phyloP scores from a whole-genome alignment of 2,113 vertebrate genomes.

The Mus pahari region DNA sequence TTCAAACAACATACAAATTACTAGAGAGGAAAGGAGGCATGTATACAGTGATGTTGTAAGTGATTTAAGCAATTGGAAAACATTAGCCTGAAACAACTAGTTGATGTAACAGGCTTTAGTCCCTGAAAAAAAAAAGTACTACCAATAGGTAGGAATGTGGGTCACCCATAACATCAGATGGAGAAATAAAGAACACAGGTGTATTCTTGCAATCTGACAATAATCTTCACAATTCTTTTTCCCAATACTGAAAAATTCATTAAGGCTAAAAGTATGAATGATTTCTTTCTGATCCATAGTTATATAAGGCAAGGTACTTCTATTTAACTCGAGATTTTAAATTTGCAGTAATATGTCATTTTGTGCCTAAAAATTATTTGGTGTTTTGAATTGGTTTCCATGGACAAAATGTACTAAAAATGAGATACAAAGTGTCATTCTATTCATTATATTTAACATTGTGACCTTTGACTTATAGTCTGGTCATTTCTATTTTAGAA shows the following conservation, averaged over 20 bases:
- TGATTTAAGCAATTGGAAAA: neutral
- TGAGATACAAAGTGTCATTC: neutral
- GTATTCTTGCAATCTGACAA: neutral
- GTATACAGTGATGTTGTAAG: neutral
- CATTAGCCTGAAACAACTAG: neutral
- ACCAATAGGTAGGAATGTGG: neutral
- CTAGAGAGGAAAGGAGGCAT: neutral
- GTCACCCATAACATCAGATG: neutral
- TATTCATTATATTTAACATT: neutral
- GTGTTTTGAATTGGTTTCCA: conserved; percentile 6
- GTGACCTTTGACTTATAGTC: neutral
- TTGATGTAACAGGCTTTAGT: rapidly evolving
- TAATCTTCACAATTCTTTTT: neutral
- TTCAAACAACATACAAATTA: neutral
- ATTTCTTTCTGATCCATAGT: neutral
- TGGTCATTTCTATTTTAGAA: conserved; percentile 36
- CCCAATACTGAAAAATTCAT: neutral
- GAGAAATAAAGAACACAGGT: neutral
- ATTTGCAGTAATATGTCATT: neutral
- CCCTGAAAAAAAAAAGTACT: rapidly evolving
- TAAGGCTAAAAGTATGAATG: neutral
- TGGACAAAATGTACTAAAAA: neutral
- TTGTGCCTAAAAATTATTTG: neutral
- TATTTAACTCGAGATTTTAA: neutral
- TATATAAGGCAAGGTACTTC: neutral